Evolutionary conservation across 2,113 vertebrate species (phyloP), one percentile per base, ranked within the genome.

Genomic region (Cinclus mexicanus): DNA sequence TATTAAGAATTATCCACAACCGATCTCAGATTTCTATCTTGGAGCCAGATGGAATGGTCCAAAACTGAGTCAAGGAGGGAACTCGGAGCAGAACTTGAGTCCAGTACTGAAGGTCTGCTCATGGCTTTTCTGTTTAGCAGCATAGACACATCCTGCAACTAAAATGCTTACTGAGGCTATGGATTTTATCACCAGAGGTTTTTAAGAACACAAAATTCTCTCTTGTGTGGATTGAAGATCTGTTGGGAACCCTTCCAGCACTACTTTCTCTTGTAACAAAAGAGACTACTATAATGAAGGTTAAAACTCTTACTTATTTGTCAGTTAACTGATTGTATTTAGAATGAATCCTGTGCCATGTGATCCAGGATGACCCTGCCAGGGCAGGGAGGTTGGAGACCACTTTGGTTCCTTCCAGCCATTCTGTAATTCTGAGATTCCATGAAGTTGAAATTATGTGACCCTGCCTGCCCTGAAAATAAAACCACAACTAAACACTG

Each of bases 121-220:
- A 7, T 8, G 17, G 25, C 25, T 35, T 67, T 67, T 33, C 44
- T 59, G 16, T 31, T 59, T 21, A 59, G 31, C 61, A 67, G 17
- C 52, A 42, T 0, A 57, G 24, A 41, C 35, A 75, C 60, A 65
- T 75, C 20, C 42, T 42, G 10, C 0, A 0, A 67, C 9, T 16
- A 67, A 57, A 67, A 31, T 42, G 61, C 20, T 22, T 25, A 35
- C 37, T 57, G 61, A 76, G 13, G 31, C 31, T 50, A 67, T 31
- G 25, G 71, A 50, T 42, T 57, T 59, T 59, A 35, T 20, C 31
- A 50, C 6, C 44, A 50, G 44, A 31, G 25, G 31, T 42, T 42
- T 77, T 52, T 18, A 59, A 35, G 61, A 44, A 25, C 21, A 59
- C 9, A 68, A 6, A 12, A 42, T 35, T 57, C 42, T 76, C 17